phyloP scores from a whole-genome alignment of 2,888 invertebrate genomes.

The Cryptocephalus primarius region DNA sequence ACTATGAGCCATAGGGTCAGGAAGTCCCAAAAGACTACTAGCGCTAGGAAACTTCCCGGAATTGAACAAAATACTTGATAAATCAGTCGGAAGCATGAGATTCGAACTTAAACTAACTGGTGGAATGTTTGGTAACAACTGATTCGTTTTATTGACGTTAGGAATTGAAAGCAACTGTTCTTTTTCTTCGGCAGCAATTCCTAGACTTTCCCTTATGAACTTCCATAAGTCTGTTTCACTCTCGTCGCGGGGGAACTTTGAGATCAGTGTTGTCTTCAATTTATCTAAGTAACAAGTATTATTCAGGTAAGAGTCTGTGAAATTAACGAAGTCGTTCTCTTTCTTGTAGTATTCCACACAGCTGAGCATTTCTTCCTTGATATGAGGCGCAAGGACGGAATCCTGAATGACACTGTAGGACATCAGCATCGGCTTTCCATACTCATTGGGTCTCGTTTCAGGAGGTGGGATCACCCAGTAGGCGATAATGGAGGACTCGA shows the following conservation, averaged over 20 bases:
- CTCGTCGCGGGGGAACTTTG: slow-evolving; percentile 69
- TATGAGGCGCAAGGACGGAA: slow-evolving; percentile 64
- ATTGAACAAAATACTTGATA: slow-evolving; percentile 57
- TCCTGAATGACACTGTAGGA: slow-evolving; percentile 79
- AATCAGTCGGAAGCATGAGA: slow-evolving; percentile 52
- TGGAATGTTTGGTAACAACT: slow-evolving; percentile 27
- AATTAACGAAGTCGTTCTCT: slow-evolving; percentile 54
- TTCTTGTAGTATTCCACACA: slow-evolving; percentile 76
- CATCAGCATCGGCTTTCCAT: slow-evolving; percentile 84
- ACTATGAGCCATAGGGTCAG: slow-evolving; percentile 67
- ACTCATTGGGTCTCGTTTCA: slow-evolving; percentile 83
- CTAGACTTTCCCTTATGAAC: slow-evolving; percentile 63
- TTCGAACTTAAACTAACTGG: slow-evolving; percentile 44
- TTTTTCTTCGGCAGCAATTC: slow-evolving; percentile 62
- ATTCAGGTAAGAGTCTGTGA: slow-evolving; percentile 55
- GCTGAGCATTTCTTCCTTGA: slow-evolving; percentile 76
- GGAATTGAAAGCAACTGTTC: slow-evolving; percentile 50
- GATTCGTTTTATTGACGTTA: slow-evolving; percentile 29
- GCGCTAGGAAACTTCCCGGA: slow-evolving; percentile 53
- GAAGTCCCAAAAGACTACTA: slow-evolving; percentile 50
- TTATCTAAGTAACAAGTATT: slow-evolving; percentile 73
- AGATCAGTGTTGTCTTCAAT: slow-evolving; percentile 66
- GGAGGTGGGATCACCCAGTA: slow-evolving; percentile 97
- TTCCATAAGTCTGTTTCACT: slow-evolving; percentile 70
- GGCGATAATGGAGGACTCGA: slow-evolving; percentile 74